These are phyloP conservation scores for Tipula helvola DNA, from an alignment of 2,888 invertebrate genomes.

Conservation along the genomic window DNA sequence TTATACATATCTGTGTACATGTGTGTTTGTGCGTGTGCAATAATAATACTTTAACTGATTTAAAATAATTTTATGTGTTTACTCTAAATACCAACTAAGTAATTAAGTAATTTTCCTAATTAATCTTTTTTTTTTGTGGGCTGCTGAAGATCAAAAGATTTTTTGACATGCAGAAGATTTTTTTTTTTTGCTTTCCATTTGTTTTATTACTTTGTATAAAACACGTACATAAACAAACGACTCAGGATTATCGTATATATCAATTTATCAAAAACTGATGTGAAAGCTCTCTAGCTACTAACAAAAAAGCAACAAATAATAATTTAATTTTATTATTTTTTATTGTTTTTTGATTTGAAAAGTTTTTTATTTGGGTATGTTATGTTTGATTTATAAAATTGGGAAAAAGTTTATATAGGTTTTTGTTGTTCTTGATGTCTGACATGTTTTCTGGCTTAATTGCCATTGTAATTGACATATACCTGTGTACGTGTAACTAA, in stretches of 20 bases:
- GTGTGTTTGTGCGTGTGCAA: not conserved
- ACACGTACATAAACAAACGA: not conserved
- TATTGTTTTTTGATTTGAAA: constrained; percentile 4
- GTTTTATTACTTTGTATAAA: not conserved
- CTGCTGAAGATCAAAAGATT: not conserved
- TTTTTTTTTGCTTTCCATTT: not conserved
- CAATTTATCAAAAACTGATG: not conserved
- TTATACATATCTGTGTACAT: no score
- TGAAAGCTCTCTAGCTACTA: not conserved
- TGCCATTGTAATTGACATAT: not conserved
- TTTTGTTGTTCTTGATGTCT: not conserved
- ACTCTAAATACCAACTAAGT: not conserved
- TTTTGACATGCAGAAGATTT: not conserved
- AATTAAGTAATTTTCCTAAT: not conserved
- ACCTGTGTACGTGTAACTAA: not conserved
- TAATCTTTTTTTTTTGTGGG: not conserved
- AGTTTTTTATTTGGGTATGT: not conserved
- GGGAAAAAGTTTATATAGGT: not conserved
- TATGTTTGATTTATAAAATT: not conserved
- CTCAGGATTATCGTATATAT: not conserved
- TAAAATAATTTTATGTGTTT: no score
- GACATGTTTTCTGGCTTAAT: not conserved
- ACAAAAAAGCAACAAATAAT: not conserved
- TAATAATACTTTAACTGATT: not conserved
- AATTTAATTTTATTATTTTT: not conserved